Base-by-base conservation (phyloP, 2,888 invertebrate species). In the Monochamus alternatus region DNA sequence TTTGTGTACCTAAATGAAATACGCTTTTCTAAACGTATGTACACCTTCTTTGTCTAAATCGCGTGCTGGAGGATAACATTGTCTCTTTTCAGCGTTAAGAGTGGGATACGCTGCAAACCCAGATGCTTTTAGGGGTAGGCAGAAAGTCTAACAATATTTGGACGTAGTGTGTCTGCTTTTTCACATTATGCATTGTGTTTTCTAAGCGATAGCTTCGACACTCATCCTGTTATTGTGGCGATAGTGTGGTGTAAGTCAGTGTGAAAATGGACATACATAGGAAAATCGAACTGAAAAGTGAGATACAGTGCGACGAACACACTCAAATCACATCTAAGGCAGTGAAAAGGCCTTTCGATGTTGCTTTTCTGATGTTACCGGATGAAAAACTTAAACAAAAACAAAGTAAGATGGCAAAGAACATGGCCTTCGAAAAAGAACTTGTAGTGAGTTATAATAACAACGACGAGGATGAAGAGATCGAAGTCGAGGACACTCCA, bases 311-410 rank as follows among this genome's bases (percentile, higher is more conserved):
- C 75, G 87, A 86, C 22, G 87, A 87, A 67, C 84, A 83, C 52
- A 86, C 84, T 7, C 84, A 85, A 74, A 82, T 86, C n/a, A 87
- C 79, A 38, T 80, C 81, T 88, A 92, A 89, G 85, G 91, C 88
- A 81, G 90, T 82, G 55, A 97, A 97, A 85, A 90, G 97, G 14
- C 95, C 96, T 0, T 97, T 97, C 86, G 97, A 97, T 87, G 97
- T 97, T 9, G 97, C 97, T 0, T 97, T 97, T 84, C 89, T 97
- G 38, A 96, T 97, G 91, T 94, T 95, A 88, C 96, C 96, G 1
- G 96, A 96, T 86, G 96, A 96, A 78, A 95, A 95, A 84, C 88
- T 95, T 64, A 93, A 94, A 70, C 92, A 93, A 64, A 93, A 93
- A 82, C 64, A 68, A 47, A 67, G 31, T n/a, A 69, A 69, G 31